phyloP scores from a whole-genome alignment of 2,113 vertebrate species.

The Cervus canadensis region DNA sequence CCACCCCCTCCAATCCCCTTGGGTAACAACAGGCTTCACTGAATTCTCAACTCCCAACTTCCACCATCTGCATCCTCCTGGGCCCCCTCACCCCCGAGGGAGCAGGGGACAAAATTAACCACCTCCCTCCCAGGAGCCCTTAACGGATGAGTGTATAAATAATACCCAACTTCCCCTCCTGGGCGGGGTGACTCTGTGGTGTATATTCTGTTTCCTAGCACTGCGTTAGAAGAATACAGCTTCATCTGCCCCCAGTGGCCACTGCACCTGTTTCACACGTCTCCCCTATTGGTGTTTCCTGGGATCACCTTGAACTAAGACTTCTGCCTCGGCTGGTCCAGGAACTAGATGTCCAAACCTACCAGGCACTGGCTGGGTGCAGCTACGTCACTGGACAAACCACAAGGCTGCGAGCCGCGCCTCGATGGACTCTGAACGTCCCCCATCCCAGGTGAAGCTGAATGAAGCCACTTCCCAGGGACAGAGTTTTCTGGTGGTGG shows the following conservation, averaged over 20 bases:
- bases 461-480: background rate
- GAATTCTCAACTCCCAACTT: background rate
- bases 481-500: background rate
- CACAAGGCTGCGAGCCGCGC: background rate
- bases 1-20: fast-evolving
- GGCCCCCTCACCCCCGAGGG: background rate
- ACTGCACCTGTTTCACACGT: background rate
- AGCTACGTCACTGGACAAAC: background rate
- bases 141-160: background rate
- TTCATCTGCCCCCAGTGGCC: background rate
- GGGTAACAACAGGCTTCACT: background rate
- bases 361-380: background rate
- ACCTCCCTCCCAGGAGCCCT: background rate
- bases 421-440: fast-evolving
- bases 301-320: background rate
- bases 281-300: background rate
- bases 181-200: background rate
- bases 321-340: background rate
- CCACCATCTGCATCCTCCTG: background rate
- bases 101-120: background rate
- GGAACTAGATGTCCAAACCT: background rate
- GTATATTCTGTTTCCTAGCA: background rate
- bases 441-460: too few species aligned
- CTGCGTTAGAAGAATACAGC: background rate
- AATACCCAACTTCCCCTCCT: background rate